A percentile compares a stretch with the other conserved stretches of the same genome.
Evolutionary conservation across 1,140 invertebrate genomes (phyloP).

Genomic region (Chlorops oryzae): DNA sequence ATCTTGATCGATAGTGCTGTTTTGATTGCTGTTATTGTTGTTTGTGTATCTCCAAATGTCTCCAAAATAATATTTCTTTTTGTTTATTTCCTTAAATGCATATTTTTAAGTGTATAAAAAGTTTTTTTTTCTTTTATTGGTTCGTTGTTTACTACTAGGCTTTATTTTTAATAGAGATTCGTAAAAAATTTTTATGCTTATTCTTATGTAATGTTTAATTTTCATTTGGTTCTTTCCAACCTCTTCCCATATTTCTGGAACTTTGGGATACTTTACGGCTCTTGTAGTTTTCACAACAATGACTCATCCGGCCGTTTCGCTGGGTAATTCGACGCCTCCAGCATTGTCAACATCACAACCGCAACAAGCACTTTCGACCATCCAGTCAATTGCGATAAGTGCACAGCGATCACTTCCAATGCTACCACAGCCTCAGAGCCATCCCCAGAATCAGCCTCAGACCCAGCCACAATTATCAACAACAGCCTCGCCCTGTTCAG

Average conservation of each 20-base stretch:
- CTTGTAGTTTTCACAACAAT: conserved; percentile 25
- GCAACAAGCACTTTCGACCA: conserved; percentile 26
- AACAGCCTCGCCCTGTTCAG: conserved; percentile 34
- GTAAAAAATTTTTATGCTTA: too few species aligned
- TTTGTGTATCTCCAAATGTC: too few species aligned
- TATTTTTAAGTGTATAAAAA: too few species aligned
- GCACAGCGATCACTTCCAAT: conserved; percentile 59
- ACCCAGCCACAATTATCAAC: conserved; percentile 47
- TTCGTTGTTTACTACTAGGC: too few species aligned
- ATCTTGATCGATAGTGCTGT: too few species aligned
- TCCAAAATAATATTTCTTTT: too few species aligned
- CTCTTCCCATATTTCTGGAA: background rate
- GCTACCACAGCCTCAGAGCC: conserved; percentile 87
- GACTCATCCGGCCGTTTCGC: conserved; percentile 21
- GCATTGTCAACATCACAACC: conserved; percentile 30
- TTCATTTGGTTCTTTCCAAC: conserved; percentile 4
- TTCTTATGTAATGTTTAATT: background rate
- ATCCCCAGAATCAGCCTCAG: conserved; percentile 69
- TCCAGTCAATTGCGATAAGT: conserved; percentile 44
- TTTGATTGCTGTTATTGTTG: too few species aligned
- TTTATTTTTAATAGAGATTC: too few species aligned
- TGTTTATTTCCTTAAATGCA: too few species aligned
- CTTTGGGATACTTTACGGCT: background rate
- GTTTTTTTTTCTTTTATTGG: too few species aligned
- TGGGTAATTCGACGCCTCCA: conserved; percentile 24